phyloP scores from a whole-genome alignment of 92 coral and sea anemone species.

The Umimayanthus chanpuru region DNA sequence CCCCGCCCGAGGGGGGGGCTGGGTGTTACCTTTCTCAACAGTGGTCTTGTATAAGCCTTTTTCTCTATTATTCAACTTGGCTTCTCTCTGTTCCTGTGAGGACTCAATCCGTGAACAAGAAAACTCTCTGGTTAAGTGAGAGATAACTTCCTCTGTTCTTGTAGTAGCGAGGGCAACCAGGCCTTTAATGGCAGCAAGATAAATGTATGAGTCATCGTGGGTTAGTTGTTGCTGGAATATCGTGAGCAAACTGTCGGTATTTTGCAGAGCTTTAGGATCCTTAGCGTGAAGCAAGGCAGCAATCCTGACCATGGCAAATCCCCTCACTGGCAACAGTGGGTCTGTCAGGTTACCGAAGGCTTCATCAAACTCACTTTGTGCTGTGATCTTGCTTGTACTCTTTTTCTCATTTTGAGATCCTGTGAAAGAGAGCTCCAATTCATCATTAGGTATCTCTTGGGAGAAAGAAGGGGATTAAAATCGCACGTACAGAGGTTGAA shows the following conservation, averaged over 20 bases:
- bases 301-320: slow-evolving; percentile 82
- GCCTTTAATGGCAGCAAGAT: slow-evolving; percentile 94
- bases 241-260: slow-evolving; percentile 79
- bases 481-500: not conserved
- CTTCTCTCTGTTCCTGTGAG: slow-evolving; percentile 2
- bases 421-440: not conserved
- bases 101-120: slow-evolving; percentile 61
- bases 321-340: slow-evolving; percentile 89
- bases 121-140: slow-evolving; percentile 78
- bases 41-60: slow-evolving; percentile 25
- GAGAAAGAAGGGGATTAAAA: not conserved
- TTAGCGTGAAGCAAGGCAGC: slow-evolving; percentile 70
- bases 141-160: slow-evolving; percentile 80
- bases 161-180: slow-evolving; percentile 86
- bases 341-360: slow-evolving; percentile 82
- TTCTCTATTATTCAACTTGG: slow-evolving; percentile 14
- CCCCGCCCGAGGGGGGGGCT: too few species aligned
- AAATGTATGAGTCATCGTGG: slow-evolving; percentile 92
- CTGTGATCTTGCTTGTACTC: not conserved
- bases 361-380: slow-evolving; percentile 64
- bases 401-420: slow-evolving; percentile 22
- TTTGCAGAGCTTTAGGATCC: slow-evolving; percentile 72
- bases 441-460: not conserved
- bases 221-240: slow-evolving; percentile 81
- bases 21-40: slow-evolving; percentile 16